phyloP scores from a whole-genome alignment of 2,888 invertebrate species.

The Pristionchus japonicus region DNA sequence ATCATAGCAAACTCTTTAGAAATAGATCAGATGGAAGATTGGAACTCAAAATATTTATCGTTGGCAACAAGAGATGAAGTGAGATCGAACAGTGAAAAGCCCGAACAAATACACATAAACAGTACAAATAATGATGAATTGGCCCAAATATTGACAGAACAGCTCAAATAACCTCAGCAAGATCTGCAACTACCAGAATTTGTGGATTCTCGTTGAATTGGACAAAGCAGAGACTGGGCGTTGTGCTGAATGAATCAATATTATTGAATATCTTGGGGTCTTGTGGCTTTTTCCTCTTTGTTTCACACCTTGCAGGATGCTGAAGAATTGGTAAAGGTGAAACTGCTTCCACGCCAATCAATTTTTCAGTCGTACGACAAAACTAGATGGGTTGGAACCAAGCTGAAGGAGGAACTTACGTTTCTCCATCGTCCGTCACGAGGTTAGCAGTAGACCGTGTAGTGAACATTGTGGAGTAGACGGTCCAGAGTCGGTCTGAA shows the following conservation, averaged over 20 bases:
- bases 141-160: too few relatives aligned
- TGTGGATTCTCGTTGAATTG: slow-evolving; percentile 31
- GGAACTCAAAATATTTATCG: not conserved
- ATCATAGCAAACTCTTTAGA: not conserved
- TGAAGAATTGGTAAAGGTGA: too few relatives aligned
- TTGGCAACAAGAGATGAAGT: not conserved
- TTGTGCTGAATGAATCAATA: not conserved
- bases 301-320: too few relatives aligned
- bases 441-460: not conserved
- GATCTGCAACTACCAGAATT: not conserved
- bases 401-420: too few relatives aligned
- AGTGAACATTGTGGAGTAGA: not conserved
- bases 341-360: too few relatives aligned
- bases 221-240: not conserved
- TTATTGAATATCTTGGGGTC: too few relatives aligned
- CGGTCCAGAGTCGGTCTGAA: not conserved
- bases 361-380: too few relatives aligned
- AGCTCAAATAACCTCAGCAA: slow-evolving; percentile 2
- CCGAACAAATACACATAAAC: not conserved
- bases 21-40: not conserved
- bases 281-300: too few relatives aligned
- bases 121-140: not conserved
- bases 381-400: too few relatives aligned
- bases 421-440: not conserved
- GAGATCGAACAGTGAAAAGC: not conserved